These are phyloP conservation scores for Borostomias antarcticus DNA, from an alignment of 2,797 vertebrate genomes.

Conservation along the genomic window DNA sequence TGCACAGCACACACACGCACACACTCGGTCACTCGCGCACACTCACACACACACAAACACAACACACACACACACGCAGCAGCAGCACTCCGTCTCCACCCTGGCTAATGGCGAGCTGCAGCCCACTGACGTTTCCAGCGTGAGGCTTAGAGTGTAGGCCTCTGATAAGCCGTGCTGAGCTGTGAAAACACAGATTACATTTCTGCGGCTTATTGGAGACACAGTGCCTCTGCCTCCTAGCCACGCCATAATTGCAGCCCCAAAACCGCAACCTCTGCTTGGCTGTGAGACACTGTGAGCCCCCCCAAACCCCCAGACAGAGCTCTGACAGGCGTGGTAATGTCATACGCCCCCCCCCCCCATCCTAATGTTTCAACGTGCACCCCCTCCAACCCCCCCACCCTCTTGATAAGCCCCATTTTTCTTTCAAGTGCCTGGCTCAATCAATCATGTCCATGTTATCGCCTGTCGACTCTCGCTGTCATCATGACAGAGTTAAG, in stretches of 20 bases:
- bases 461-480: slow-evolving; percentile 34
- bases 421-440: slow-evolving; percentile 45
- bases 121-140: slow-evolving; percentile 65
- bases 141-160: slow-evolving; percentile 67
- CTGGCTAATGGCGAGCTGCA: slow-evolving; percentile 58
- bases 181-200: slow-evolving; percentile 83
- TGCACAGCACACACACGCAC: too few species aligned
- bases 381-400: too few species aligned
- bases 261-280: slow-evolving; percentile 63
- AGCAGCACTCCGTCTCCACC: slow-evolving; percentile 24
- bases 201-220: slow-evolving; percentile 69
- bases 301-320: slow-evolving; percentile 44
- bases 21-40: too few species aligned
- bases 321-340: slow-evolving; percentile 73
- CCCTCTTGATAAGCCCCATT: slow-evolving; percentile 45
- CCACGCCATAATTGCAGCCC: slow-evolving; percentile 53
- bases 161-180: slow-evolving; percentile 76
- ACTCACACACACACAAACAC: slow-evolving; percentile 35
- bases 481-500: slow-evolving; percentile 36
- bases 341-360: slow-evolving; percentile 51
- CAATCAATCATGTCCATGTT: slow-evolving; percentile 43
- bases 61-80: slow-evolving; percentile 23
- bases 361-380: slow-evolving; percentile 41
- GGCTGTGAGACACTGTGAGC: slow-evolving; percentile 57
- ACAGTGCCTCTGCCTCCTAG: slow-evolving; percentile 60